Evolutionary conservation across 92 coral and sea anemone genomes (phyloP).

Genomic region (Palythoa grandis): DNA sequence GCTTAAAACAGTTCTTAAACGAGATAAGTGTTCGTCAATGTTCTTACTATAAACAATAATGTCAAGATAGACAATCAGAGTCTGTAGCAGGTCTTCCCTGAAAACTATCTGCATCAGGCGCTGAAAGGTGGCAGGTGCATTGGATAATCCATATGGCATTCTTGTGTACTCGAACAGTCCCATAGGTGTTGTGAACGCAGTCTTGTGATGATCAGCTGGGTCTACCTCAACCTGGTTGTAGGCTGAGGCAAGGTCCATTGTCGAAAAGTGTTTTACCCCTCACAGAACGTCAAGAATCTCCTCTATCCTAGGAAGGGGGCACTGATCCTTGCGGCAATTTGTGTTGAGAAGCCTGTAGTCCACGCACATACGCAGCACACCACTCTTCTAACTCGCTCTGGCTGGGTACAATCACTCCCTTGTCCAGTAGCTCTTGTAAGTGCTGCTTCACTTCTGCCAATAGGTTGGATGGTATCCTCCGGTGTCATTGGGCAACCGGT

Average conservation of each 20-base stretch:
- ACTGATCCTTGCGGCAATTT: slow-evolving; percentile 45
- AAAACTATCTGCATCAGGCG: slow-evolving; percentile 50
- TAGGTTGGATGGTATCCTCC: slow-evolving; percentile 58
- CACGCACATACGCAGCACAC: slow-evolving; percentile 61
- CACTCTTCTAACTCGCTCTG: slow-evolving; percentile 65
- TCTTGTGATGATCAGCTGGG: slow-evolving; percentile 49
- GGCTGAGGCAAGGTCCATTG: slow-evolving; percentile 52
- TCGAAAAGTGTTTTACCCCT: slow-evolving; percentile 50
- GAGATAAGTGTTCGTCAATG: slow-evolving; percentile 27
- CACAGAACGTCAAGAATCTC: slow-evolving; percentile 43
- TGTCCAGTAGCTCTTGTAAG: slow-evolving; percentile 53
- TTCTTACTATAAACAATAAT: slow-evolving; percentile 45
- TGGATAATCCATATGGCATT: slow-evolving; percentile 50
- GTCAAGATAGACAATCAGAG: slow-evolving; percentile 61
- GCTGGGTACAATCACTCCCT: slow-evolving; percentile 45
- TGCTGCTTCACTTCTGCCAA: slow-evolving; percentile 61
- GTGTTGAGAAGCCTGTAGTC: slow-evolving; percentile 59
- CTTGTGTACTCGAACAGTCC: slow-evolving; percentile 52
- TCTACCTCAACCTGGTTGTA: slow-evolving; percentile 52
- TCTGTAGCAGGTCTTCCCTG: slow-evolving; percentile 46
- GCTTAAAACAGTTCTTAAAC: slow-evolving; percentile 38
- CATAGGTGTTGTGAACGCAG: slow-evolving; percentile 61
- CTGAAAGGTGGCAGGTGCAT: slow-evolving; percentile 53
- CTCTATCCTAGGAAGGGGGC: slow-evolving; percentile 58
- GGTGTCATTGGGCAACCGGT: slow-evolving; percentile 57